Conservation (phyloP, 2,113 vertebrate genomes). For the Dipodomys merriami region DNA sequence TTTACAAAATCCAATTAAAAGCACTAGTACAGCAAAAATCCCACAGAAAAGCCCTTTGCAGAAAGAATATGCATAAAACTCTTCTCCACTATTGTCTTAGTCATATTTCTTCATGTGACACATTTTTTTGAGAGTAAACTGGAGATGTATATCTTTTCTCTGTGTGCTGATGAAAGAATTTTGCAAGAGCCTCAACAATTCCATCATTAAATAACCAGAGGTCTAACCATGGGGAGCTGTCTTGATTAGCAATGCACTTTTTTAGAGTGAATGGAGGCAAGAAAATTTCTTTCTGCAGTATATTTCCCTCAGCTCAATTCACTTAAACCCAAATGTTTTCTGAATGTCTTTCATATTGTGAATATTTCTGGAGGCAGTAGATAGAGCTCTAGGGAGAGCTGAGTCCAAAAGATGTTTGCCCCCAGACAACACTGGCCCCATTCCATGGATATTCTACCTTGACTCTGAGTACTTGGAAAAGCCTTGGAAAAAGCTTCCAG, state of each 20-base stretch:
- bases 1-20: constrained; percentile 71
- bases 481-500: not conserved
- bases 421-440: not conserved
- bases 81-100: not conserved
- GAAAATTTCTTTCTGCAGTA: not conserved
- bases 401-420: not conserved
- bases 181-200: not conserved
- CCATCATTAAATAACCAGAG: constrained; percentile 22
- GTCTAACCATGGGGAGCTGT: not conserved
- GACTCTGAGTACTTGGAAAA: not conserved
- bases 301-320: not conserved
- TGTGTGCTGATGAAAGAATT: constrained; percentile 8
- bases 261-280: constrained; percentile 29
- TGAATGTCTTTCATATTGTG: not conserved
- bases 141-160: not conserved
- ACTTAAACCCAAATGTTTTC: not conserved
- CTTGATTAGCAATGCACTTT: not conserved
- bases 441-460: not conserved
- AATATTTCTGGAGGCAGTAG: not conserved
- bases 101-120: constrained; percentile 10
- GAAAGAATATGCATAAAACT: constrained; percentile 20
- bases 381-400: not conserved
- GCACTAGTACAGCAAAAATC: constrained; percentile 54
- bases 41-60: constrained; percentile 41
- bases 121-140: not conserved